These are phyloP conservation scores for Cyprinus carpio DNA, from an alignment of 2,113 vertebrate genomes.

Conservation along the genomic window DNA sequence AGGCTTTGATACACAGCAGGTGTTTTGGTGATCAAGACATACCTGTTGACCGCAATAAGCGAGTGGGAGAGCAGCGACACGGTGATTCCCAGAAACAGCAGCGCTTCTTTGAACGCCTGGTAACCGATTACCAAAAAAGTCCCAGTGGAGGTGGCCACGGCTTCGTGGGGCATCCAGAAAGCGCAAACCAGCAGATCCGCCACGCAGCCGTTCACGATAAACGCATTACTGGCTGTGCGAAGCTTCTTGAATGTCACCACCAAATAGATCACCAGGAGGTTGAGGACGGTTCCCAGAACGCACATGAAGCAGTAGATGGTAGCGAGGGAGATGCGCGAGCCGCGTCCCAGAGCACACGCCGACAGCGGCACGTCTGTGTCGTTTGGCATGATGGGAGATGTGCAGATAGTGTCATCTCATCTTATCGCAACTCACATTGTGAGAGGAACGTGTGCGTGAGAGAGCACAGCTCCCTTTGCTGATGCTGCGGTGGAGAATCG, in stretches of 20 bases:
- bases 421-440: conserved; percentile 26
- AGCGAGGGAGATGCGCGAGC: conserved; percentile 77
- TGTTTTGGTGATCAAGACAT: conserved; percentile 84
- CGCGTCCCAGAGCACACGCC: conserved; percentile 75
- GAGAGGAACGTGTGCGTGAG: not conserved
- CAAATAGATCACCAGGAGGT: conserved; percentile 84
- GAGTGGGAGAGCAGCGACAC: conserved; percentile 85
- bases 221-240: conserved; percentile 86
- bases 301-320: conserved; percentile 80
- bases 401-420: not conserved
- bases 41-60: conserved; percentile 87
- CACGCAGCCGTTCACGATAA: conserved; percentile 85
- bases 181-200: conserved; percentile 85
- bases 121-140: conserved; percentile 62
- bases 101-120: conserved; percentile 76
- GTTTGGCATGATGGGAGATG: conserved; percentile 52
- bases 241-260: conserved; percentile 86
- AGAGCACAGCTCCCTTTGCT: conserved; percentile 20
- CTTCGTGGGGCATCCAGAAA: conserved; percentile 89
- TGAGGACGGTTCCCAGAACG: conserved; percentile 81
- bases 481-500: conserved; percentile 25
- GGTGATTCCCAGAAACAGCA: conserved; percentile 82
- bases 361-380: conserved; percentile 62
- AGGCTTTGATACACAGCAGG: conserved; percentile 84
- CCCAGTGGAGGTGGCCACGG: conserved; percentile 73